Percentiles rank a stretch among this genome's conserved stretches.
These are phyloP conservation scores for Macrostomum cliftonense DNA, from an alignment of 2,888 invertebrate species.

Conservation along the genomic window DNA sequence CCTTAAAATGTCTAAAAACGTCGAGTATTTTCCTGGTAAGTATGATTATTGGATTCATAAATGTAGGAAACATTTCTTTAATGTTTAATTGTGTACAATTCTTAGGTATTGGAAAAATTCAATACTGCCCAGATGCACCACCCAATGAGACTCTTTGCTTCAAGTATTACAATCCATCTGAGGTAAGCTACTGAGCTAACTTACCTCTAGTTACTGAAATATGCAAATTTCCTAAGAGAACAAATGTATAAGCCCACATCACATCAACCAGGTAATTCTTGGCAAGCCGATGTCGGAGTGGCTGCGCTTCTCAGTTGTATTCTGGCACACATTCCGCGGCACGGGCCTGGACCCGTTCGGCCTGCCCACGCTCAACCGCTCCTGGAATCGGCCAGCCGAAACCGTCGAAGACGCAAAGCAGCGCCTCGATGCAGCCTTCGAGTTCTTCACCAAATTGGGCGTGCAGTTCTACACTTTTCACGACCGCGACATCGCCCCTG, in stretches of 20 bases:
- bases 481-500: slow-evolving; percentile 47
- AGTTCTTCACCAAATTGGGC: slow-evolving; percentile 47
- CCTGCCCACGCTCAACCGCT: slow-evolving; percentile 36
- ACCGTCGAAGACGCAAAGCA: slow-evolving; percentile 46
- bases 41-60: no score
- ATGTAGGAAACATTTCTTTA: no score
- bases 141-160: slow-evolving; percentile 43
- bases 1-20: no score
- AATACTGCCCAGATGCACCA: slow-evolving; percentile 43
- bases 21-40: no score
- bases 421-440: slow-evolving; percentile 46
- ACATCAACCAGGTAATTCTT: slow-evolving; percentile 37
- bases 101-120: slow-evolving; percentile 44
- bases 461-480: slow-evolving; percentile 49
- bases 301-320: slow-evolving; percentile 47
- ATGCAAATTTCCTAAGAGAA: no score
- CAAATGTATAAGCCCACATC: no score
- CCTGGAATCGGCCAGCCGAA: slow-evolving; percentile 47
- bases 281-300: slow-evolving; percentile 49
- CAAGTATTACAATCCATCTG: slow-evolving; percentile 45
- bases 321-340: slow-evolving; percentile 42
- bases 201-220: not conserved
- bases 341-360: slow-evolving; percentile 40
- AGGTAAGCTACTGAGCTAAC: slow-evolving; percentile 38
- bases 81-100: no score